Evolutionary conservation across 2,113 vertebrate species (phyloP), one percentile per base, ranked within the genome.

Genomic region (Ellobius talpinus): DNA sequence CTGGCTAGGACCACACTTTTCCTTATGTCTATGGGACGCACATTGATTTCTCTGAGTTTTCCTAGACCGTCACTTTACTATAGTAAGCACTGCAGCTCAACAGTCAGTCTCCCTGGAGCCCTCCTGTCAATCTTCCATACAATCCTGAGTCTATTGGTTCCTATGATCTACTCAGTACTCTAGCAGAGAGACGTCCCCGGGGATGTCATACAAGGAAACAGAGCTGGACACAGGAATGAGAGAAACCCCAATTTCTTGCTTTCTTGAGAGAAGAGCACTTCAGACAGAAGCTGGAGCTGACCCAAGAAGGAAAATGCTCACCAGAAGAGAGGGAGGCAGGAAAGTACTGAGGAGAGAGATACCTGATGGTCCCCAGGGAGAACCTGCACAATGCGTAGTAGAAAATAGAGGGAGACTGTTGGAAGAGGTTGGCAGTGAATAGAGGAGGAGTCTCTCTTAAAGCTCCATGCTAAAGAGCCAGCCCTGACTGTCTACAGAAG

Each of bases 261-360:
- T 95, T 89, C 89, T 87, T 91, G n/a, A 50, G 61, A 90, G 68
- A 96, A 96, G 26, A 39, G 16, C 84, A 12, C 9, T 63, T 91
- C 78, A 70, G 45, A 73, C 68, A 93, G 23, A 82, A 93, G 31
- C 39, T 36, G 5, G n/a, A 85, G 50, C 76, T 89, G 82, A 55
- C 72, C 90, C 77, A 5, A 36, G 61, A 89, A 84, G n/a, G 55
- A 91, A 92, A 81, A 81, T 26, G 31, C 47, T 47, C 5, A 33
- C 33, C 33, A 36, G 21, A 76, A 55, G 77, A 33, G 0, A 70
- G 7, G 24, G 76, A 77, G 81, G 23, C 39, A 81, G 81, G 66
- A 81, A 78, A 29, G 23, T 63, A 45, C 70, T 73, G n/a, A 8
- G 87, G 90, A 85, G 84, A 79, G 87, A 88, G 79, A 39, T 26